Conservation (phyloP, 2,113 vertebrate species). For the Oriolus oriolus region DNA sequence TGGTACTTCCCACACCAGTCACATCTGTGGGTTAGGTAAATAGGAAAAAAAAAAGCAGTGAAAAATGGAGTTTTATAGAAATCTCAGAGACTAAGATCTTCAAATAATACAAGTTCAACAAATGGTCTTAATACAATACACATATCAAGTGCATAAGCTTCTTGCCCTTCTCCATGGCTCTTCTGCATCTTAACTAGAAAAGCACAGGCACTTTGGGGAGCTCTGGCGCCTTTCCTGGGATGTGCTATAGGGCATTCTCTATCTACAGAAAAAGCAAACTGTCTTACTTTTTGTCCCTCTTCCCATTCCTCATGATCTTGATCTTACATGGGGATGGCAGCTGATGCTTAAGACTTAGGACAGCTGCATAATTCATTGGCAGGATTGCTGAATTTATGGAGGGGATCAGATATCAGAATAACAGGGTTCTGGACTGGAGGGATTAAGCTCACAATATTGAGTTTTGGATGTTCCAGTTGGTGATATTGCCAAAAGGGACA, state of each 20-base stretch:
- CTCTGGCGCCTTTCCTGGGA: not conserved
- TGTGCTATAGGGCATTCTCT: not conserved
- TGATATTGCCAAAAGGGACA: not conserved
- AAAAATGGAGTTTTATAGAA: not conserved
- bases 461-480: not conserved
- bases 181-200: not conserved
- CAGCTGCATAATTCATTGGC: constrained; percentile 31
- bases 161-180: not conserved
- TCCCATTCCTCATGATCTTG: not conserved
- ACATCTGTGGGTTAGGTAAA: not conserved
- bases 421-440: not conserved
- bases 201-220: not conserved
- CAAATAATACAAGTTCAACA: not conserved
- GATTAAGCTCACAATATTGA: not conserved
- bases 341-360: constrained; percentile 9
- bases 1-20: not conserved
- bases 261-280: not conserved
- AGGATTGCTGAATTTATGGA: not conserved
- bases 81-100: not conserved
- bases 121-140: not conserved
- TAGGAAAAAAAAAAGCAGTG: not conserved
- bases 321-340: not conserved
- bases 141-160: not conserved
- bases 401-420: not conserved
- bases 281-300: not conserved